Conservation (phyloP, 2,113 vertebrate species). For the Seriola rivoliana region DNA sequence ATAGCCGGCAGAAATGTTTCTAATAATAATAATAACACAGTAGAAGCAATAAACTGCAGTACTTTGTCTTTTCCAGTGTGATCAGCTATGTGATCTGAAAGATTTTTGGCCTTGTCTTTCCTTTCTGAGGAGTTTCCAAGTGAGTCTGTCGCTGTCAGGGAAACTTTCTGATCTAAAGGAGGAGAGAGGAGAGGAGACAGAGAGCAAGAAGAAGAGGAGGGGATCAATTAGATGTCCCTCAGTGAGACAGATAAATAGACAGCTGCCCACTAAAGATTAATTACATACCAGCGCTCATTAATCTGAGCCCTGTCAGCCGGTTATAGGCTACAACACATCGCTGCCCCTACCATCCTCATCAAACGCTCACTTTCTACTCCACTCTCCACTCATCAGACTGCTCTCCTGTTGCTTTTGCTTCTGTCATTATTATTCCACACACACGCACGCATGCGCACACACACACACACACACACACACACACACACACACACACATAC, state of each 20-base stretch:
- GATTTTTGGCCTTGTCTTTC: background rate
- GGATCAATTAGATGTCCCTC: slow-evolving; percentile 64
- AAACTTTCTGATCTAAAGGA: slow-evolving; percentile 62
- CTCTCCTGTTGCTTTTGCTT: background rate
- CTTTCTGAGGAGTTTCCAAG: slow-evolving; percentile 16
- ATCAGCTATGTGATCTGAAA: slow-evolving; percentile 17
- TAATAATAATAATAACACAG: background rate
- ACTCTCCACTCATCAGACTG: slow-evolving; percentile 8
- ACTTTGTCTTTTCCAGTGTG: background rate
- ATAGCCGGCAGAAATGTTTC: background rate
- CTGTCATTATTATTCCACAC: slow-evolving; percentile 5
- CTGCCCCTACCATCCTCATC: slow-evolving; percentile 1
- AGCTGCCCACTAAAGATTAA: slow-evolving; percentile 71
- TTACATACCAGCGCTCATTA: slow-evolving; percentile 69
- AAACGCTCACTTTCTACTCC: background rate
- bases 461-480: background rate
- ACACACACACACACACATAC: background rate
- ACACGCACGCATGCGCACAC: background rate
- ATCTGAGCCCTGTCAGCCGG: slow-evolving; percentile 62
- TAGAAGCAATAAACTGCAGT: background rate
- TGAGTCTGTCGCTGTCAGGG: slow-evolving; percentile 12
- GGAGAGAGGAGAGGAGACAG: slow-evolving; percentile 38
- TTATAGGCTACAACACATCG: slow-evolving; percentile 34
- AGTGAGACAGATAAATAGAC: slow-evolving; percentile 69
- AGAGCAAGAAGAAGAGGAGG: slow-evolving; percentile 30